Evolutionary conservation across 2,888 invertebrate genomes (phyloP), one percentile per base, ranked within the genome.

Genomic region (Rosalia funebris): DNA sequence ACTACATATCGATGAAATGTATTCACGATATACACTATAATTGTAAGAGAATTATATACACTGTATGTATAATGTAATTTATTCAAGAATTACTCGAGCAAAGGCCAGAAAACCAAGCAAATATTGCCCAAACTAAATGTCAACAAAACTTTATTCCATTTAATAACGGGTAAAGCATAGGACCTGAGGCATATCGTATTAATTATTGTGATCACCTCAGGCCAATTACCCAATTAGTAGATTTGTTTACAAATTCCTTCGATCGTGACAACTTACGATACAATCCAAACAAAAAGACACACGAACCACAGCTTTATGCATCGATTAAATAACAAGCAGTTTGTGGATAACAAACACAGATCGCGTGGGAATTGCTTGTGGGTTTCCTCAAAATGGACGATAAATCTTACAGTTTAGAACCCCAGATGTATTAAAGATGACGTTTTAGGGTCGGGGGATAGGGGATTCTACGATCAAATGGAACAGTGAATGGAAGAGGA

Each of bases 381-480:
- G 39, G 39, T 39, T 39, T 39, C 39, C 39, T 50, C 50, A 39
- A 25, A 37, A 50, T 16, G 25, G 37, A 50, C 50, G 19, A 50
- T 50, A 50, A 50, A 50, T 50, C 20, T 3, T 50, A 14, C 14
- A 15, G 25, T 50, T 25, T 50, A 25, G 14, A 25, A n/a, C 14
- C 14, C 20, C 15, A 39, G 39, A 31, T 25, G n/a, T 50, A 50
- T 50, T 50, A 50, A 50, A 39, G 10, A 50, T 39, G 50, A 39
- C 50, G 25, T 37, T 50, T 50, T 37, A 20, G 9, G 36, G 36
- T 14, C 19, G 12, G 10, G 36, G 25, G n/a, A n/a, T n/a, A n/a
- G 48, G 31, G 20, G 34, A n/a, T n/a, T 48, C 34, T 17, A 17
- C 12, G 48, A 50, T 12, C 37, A 50, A 50, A 50, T 31, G 50